These are phyloP conservation scores for Drosophila kepulauana DNA, from an alignment of 1,140 invertebrate species.

Conservation along the genomic window DNA sequence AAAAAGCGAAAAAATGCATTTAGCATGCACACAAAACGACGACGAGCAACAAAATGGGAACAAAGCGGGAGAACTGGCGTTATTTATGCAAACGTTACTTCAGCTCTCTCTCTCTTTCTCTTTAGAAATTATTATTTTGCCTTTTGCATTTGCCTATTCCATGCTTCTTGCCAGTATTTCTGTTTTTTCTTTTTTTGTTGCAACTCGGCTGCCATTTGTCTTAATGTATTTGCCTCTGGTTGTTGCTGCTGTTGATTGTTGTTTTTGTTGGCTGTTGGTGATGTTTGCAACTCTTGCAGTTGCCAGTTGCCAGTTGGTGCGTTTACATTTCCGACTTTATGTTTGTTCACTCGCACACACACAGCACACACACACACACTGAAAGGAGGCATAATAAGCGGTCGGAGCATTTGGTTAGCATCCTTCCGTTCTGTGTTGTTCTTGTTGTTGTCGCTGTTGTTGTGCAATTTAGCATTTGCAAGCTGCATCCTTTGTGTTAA, in stretches of 20 bases:
- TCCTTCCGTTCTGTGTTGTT: conserved; percentile 61
- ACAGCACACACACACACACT: conserved; percentile 23
- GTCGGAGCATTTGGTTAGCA: conserved; percentile 63
- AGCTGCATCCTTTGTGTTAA: conserved; percentile 48
- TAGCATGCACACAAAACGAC: conserved; percentile 67
- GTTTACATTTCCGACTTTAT: conserved; percentile 78
- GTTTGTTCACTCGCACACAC: conserved; percentile 53
- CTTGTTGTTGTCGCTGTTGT: conserved; percentile 7
- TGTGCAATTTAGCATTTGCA: conserved; percentile 50
- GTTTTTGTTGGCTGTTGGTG: conserved; percentile 19
- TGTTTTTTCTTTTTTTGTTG: conserved; percentile 27
- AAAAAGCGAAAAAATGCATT: conserved; percentile 59
- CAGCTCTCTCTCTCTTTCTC: conserved; percentile 53
- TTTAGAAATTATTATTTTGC: conserved; percentile 81
- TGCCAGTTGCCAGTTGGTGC: conserved; percentile 62
- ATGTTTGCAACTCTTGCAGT: conserved; percentile 61
- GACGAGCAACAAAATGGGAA: conserved; percentile 52
- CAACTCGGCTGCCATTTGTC: conserved; percentile 36
- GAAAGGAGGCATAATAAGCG: conserved; percentile 46
- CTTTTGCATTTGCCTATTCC: conserved; percentile 51
- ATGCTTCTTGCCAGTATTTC: conserved; percentile 26
- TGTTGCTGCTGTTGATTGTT: conserved; percentile 20
- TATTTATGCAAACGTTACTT: conserved; percentile 82
- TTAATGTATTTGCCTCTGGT: conserved; percentile 46
- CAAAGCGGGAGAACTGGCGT: conserved; percentile 54